Percentiles rank a stretch among this genome's conserved stretches.
phyloP scores from a whole-genome alignment of 2,113 vertebrate species.

The Manacus vitellinus region DNA sequence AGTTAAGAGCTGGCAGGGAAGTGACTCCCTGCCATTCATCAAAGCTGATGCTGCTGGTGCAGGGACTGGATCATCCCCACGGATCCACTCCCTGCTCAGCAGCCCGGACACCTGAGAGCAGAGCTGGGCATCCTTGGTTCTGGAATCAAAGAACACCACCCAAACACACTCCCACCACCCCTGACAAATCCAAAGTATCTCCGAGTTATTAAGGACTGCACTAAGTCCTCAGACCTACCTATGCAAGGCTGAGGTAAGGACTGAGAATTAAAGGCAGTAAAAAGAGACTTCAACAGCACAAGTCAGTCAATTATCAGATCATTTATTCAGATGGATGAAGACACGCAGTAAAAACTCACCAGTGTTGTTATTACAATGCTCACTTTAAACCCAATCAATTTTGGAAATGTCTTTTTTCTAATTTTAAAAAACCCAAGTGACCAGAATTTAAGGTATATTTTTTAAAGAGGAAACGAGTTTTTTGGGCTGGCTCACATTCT shows the following conservation, averaged over 20 bases:
- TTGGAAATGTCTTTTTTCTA: background rate
- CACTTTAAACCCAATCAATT: background rate
- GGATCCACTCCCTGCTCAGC: background rate
- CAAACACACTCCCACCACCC: background rate
- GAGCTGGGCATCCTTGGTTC: background rate
- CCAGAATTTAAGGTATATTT: background rate
- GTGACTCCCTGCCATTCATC: background rate
- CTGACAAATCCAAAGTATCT: background rate
- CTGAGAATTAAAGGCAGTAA: background rate
- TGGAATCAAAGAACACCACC: background rate
- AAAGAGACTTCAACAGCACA: background rate
- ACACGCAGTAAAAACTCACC: background rate
- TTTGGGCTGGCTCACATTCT: background rate
- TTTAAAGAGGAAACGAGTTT: background rate
- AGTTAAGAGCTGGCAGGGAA: background rate
- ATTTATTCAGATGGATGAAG: background rate
- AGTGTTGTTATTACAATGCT: background rate
- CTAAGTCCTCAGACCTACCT: background rate
- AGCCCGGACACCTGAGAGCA: background rate
- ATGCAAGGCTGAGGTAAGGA: background rate
- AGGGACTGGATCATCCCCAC: accelerated
- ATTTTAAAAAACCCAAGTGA: background rate
- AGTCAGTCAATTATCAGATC: background rate
- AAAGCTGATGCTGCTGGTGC: background rate
- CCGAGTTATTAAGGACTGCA: background rate